Conservation (phyloP, 2,888 invertebrate genomes). For the Callyntrura sp. region DNA sequence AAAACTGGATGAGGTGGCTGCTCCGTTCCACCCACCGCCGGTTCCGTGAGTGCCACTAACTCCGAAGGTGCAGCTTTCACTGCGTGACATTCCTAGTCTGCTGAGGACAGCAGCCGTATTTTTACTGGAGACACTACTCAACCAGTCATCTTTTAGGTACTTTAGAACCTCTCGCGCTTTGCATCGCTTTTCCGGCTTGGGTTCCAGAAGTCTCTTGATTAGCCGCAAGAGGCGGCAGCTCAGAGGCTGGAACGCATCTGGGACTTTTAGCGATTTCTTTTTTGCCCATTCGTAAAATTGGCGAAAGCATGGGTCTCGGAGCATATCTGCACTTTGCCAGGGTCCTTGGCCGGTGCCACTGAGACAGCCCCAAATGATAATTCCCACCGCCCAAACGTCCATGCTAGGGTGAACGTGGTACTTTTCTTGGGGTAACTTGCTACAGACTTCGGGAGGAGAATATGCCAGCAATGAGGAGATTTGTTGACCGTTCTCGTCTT, state of each 20-base stretch:
- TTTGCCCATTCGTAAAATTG: slow-evolving; percentile 90
- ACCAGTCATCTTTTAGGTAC: slow-evolving; percentile 83
- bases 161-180: slow-evolving; percentile 81
- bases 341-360: slow-evolving; percentile 89
- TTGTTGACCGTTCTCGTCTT: slow-evolving; percentile 58
- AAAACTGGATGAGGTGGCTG: slow-evolving; percentile 42
- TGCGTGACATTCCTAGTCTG: slow-evolving; percentile 62
- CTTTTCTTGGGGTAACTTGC: slow-evolving; percentile 88
- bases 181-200: slow-evolving; percentile 81
- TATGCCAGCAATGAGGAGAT: slow-evolving; percentile 55
- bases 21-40: slow-evolving; percentile 4
- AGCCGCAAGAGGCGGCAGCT: slow-evolving; percentile 86
- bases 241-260: slow-evolving; percentile 88
- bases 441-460: slow-evolving; percentile 85
- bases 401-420: slow-evolving; percentile 89
- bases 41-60: background rate
- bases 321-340: slow-evolving; percentile 90
- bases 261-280: slow-evolving; percentile 88
- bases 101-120: slow-evolving; percentile 60
- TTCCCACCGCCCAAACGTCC: slow-evolving; percentile 92
- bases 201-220: slow-evolving; percentile 82
- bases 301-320: slow-evolving; percentile 89
- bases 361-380: slow-evolving; percentile 89
- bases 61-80: slow-evolving; percentile 55
- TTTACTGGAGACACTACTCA: slow-evolving; percentile 62